These are phyloP conservation scores for Aptenodytes forsteri DNA, from an alignment of 2,113 vertebrate species.

Conservation along the genomic window DNA sequence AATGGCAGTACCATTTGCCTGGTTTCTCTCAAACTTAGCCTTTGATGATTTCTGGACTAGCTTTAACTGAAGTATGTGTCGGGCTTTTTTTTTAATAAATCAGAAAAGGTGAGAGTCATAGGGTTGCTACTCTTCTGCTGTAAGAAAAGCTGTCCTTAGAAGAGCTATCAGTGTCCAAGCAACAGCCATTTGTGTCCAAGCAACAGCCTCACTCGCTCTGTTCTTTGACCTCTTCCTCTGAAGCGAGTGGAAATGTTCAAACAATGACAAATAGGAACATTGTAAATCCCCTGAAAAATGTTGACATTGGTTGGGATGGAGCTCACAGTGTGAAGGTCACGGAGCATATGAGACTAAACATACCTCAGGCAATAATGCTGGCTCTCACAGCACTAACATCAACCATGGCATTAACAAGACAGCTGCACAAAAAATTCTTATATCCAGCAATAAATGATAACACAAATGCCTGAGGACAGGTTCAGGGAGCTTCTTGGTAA, in stretches of 20 bases:
- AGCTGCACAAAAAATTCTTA: background rate
- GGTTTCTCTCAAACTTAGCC: background rate
- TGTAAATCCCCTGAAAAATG: background rate
- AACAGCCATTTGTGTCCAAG: constrained; percentile 7
- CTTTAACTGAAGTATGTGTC: background rate
- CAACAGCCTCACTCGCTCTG: background rate
- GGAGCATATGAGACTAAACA: background rate
- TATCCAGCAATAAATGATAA: background rate
- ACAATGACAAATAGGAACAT: background rate
- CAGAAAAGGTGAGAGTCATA: background rate
- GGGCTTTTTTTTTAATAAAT: background rate
- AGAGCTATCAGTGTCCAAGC: background rate
- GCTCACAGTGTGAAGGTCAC: background rate
- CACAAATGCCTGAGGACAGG: background rate
- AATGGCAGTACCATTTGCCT: background rate
- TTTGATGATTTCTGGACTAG: background rate
- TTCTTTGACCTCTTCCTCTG: background rate
- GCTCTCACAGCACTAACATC: background rate
- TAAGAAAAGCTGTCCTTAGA: background rate
- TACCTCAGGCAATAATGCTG: background rate
- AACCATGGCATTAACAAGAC: background rate
- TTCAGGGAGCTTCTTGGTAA: background rate
- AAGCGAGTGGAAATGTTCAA: background rate
- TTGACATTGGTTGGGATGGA: background rate
- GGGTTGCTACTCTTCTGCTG: background rate